phyloP scores from a whole-genome alignment of 1,140 invertebrate genomes.

The Diorhabda sublineata region DNA sequence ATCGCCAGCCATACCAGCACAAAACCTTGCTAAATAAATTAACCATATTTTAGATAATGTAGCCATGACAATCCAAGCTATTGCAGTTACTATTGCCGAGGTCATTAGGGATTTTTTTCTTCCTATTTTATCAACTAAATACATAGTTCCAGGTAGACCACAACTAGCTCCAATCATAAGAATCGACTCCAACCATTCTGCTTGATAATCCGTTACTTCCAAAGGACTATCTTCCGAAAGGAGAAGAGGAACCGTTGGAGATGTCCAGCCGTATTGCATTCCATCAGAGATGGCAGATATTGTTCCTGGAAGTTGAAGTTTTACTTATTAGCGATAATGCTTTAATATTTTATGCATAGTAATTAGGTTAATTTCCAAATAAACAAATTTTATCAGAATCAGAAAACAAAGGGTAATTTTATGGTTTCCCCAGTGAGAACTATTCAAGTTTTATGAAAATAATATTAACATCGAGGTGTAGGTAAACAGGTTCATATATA shows the following conservation, averaged over 20 bases:
- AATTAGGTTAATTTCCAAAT: too few relatives aligned
- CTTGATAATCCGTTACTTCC: slow-evolving; percentile 33
- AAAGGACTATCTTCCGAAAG: slow-evolving; percentile 42
- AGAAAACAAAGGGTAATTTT: too few relatives aligned
- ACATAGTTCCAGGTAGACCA: slow-evolving; percentile 54
- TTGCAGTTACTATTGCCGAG: slow-evolving; percentile 55
- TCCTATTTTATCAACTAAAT: slow-evolving; percentile 59
- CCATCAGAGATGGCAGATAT: slow-evolving; percentile 34
- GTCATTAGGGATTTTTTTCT: slow-evolving; percentile 56
- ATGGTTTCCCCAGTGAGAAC: too few relatives aligned
- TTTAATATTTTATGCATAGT: too few relatives aligned
- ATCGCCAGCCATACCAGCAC: slow-evolving; percentile 37
- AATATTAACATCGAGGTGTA: too few relatives aligned
- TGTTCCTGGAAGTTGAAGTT: slow-evolving; percentile 29
- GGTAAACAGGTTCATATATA: too few relatives aligned
- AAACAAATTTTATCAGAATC: too few relatives aligned
- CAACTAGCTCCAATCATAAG: slow-evolving; percentile 59
- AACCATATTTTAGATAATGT: slow-evolving; percentile 46
- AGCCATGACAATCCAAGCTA: slow-evolving; percentile 60
- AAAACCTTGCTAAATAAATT: slow-evolving; percentile 51
- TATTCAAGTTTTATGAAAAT: too few relatives aligned
- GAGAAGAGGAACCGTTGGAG: slow-evolving; percentile 48
- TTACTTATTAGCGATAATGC: too few relatives aligned
- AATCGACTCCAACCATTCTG: slow-evolving; percentile 59
- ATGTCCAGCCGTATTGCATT: slow-evolving; percentile 36